Evolutionary conservation across 2,888 invertebrate genomes (phyloP).

Genomic region (Emmelina monodactyla): DNA sequence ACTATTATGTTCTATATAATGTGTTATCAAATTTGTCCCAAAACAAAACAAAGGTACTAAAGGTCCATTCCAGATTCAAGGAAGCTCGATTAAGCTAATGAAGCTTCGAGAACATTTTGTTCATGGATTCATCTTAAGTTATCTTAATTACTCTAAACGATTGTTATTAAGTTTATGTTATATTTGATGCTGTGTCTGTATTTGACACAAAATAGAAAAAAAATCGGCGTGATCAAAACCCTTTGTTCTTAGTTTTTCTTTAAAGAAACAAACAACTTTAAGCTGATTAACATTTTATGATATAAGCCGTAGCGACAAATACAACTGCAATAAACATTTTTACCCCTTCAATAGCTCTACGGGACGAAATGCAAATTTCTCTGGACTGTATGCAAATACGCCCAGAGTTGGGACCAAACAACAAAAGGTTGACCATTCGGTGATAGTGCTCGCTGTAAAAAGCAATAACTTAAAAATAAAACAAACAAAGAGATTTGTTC

Average conservation of each 20-base stretch:
- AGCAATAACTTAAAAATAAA: slow-evolving; percentile 49
- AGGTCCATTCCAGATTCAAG: too few species aligned
- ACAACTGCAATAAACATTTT: slow-evolving; percentile 25
- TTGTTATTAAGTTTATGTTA: too few species aligned
- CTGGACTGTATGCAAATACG: slow-evolving; percentile 51
- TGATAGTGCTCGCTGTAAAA: neutral
- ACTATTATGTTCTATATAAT: too few species aligned
- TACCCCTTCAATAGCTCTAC: slow-evolving; percentile 31
- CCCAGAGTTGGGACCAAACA: neutral
- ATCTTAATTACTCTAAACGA: too few species aligned
- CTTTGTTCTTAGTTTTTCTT: too few species aligned
- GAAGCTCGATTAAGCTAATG: too few species aligned
- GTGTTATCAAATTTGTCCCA: too few species aligned
- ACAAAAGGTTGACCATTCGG: neutral
- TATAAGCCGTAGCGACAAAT: neutral
- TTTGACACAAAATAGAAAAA: too few species aligned
- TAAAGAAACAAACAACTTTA: neutral
- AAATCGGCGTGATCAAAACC: neutral
- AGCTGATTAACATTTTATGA: slow-evolving; percentile 12
- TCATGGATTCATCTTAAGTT: too few species aligned
- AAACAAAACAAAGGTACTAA: too few species aligned
- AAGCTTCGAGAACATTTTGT: too few species aligned
- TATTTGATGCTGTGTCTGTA: too few species aligned
- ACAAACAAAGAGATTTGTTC: slow-evolving; percentile 40
- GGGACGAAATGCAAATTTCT: slow-evolving; percentile 49